A percentile compares a stretch with the other conserved stretches of the same genome.
Evolutionary conservation across 2,888 invertebrate genomes (phyloP).

Genomic region (Drosophila cognata): DNA sequence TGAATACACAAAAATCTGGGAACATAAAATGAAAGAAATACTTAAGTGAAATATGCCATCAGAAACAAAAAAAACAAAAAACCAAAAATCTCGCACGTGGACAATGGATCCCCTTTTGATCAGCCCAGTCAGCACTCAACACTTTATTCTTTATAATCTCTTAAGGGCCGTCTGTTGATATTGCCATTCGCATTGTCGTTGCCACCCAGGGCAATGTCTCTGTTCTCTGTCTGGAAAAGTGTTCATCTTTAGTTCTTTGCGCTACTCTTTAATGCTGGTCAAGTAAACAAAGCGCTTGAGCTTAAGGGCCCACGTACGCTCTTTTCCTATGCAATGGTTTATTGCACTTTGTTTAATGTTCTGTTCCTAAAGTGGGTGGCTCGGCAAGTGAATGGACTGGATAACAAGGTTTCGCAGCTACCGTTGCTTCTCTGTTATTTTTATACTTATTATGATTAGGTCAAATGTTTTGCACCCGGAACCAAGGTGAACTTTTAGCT

Average conservation of each 20-base stretch:
- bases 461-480: slow-evolving; percentile 10
- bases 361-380: slow-evolving; percentile 27
- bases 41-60: slow-evolving; percentile 20
- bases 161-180: slow-evolving; percentile 59
- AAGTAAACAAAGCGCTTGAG: slow-evolving; percentile 65
- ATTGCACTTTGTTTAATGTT: slow-evolving; percentile 56
- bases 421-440: slow-evolving; percentile 1
- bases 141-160: slow-evolving; percentile 71
- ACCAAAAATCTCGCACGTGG: background rate
- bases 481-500: background rate
- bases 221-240: slow-evolving; percentile 22
- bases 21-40: slow-evolving; percentile 25
- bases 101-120: slow-evolving; percentile 14
- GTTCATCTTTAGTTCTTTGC: slow-evolving; percentile 4
- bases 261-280: slow-evolving; percentile 34
- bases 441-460: background rate
- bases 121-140: background rate
- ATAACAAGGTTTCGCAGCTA: slow-evolving; percentile 18
- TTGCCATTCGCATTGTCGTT: slow-evolving; percentile 24
- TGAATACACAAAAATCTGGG: slow-evolving; percentile 20
- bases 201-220: slow-evolving; percentile 25
- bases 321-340: slow-evolving; percentile 37
- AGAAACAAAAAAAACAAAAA: slow-evolving; percentile 10
- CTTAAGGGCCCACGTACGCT: slow-evolving; percentile 44
- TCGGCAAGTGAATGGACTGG: slow-evolving; percentile 29